Percentiles rank a stretch among this genome's conserved stretches.
phyloP scores from a whole-genome alignment of 2,888 invertebrate species.

The Gnatocerus cornutus region DNA sequence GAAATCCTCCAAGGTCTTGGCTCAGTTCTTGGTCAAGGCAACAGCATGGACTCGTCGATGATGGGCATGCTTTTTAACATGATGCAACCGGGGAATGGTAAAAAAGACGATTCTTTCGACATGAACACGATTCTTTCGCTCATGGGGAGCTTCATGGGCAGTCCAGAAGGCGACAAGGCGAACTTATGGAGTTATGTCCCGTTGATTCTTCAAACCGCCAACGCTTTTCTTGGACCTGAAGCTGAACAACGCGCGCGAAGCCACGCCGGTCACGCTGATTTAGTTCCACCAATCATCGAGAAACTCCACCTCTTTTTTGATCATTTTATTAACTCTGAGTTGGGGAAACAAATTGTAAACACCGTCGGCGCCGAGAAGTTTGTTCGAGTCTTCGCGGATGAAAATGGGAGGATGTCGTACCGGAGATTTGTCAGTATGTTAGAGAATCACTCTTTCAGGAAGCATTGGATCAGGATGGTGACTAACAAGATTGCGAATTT shows the following conservation, averaged over 20 bases:
- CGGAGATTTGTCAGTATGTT: constrained; percentile 83
- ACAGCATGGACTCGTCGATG: constrained; percentile 75
- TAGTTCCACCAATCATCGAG: constrained; percentile 81
- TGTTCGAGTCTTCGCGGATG: constrained; percentile 80
- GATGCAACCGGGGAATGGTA: constrained; percentile 62
- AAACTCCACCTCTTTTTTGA: constrained; percentile 85
- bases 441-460: constrained; percentile 85
- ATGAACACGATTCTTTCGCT: constrained; percentile 50
- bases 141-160: constrained; percentile 53
- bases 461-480: constrained; percentile 86
- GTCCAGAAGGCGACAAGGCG: constrained; percentile 45
- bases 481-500: constrained; percentile 84
- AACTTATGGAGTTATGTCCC: constrained; percentile 76
- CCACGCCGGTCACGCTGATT: constrained; percentile 82
- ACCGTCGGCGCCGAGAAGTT: constrained; percentile 82
- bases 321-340: constrained; percentile 84
- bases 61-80: constrained; percentile 75
- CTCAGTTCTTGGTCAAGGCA: constrained; percentile 57
- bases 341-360: constrained; percentile 83
- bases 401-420: constrained; percentile 81
- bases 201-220: constrained; percentile 79
- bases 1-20: constrained; percentile 57
- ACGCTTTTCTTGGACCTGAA: constrained; percentile 77
- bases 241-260: constrained; percentile 76
- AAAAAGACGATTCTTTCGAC: constrained; percentile 46